Percentiles rank a stretch among this genome's conserved stretches.
Conservation (phyloP, 2,113 vertebrate species). For the Mormoops blainvillei region DNA sequence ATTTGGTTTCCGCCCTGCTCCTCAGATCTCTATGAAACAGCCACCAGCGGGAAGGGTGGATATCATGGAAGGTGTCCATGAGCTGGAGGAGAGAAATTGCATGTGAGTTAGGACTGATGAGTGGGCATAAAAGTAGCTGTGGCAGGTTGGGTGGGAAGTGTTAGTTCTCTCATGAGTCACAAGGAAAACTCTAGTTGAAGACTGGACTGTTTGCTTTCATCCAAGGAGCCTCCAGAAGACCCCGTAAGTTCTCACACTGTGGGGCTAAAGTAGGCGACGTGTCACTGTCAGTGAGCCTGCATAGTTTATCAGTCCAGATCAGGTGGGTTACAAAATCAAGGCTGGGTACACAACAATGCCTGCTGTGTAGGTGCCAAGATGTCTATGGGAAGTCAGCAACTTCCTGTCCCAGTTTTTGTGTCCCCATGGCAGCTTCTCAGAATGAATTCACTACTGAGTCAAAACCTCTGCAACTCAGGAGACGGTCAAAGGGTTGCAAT, state of each 20-base stretch:
- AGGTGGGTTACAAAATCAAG: neutral
- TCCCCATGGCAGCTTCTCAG: neutral
- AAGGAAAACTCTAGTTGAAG: neutral
- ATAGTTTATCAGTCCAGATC: neutral
- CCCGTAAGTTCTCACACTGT: fast-evolving
- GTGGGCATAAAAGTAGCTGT: neutral
- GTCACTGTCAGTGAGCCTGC: neutral
- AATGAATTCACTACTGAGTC: neutral
- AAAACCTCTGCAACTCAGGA: neutral
- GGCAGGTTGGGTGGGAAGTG: too few species aligned
- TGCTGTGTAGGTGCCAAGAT: too few species aligned
- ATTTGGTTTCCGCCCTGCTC: neutral
- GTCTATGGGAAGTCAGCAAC: too few species aligned
- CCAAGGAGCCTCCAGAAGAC: neutral
- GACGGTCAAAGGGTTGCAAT: neutral
- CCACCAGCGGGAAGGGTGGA: neutral
- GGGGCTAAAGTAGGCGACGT: neutral
- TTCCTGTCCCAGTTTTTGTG: neutral
- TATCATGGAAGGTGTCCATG: neutral
- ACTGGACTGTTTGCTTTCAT: neutral
- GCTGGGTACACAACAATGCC: neutral
- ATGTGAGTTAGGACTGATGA: too few species aligned
- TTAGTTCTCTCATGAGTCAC: neutral
- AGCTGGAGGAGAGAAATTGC: neutral
- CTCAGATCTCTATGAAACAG: neutral